Percentiles rank a stretch among this genome's conserved stretches.
Evolutionary conservation across 2,797 vertebrate species (phyloP).

Genomic region (Gymnoscopelus microlampas): DNA sequence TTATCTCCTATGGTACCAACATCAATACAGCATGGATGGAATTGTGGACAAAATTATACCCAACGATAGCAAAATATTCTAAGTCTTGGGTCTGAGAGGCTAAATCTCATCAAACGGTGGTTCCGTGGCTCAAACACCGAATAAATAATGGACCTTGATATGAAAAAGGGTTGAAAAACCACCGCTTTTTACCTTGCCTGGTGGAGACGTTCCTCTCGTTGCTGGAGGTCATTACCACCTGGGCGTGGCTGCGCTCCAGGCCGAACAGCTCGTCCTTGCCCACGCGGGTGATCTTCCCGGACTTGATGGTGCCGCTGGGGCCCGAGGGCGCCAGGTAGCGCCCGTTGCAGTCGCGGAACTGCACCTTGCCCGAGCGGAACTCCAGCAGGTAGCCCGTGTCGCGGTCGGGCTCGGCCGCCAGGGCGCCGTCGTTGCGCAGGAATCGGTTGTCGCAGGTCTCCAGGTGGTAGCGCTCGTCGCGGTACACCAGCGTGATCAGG

Average conservation of each 20-base stretch:
- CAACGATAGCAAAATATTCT: too few relatives aligned
- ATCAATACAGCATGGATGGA: too few relatives aligned
- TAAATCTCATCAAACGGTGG: too few relatives aligned
- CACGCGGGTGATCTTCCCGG: conserved; percentile 84
- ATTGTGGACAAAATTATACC: too few relatives aligned
- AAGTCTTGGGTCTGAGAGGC: too few relatives aligned
- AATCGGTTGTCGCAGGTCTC: conserved; percentile 93
- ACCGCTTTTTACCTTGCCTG: conserved; percentile 85
- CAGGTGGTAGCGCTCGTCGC: conserved; percentile 92
- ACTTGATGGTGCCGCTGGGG: conserved; percentile 91
- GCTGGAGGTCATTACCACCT: conserved; percentile 91
- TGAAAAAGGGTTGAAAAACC: too few relatives aligned
- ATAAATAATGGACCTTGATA: too few relatives aligned
- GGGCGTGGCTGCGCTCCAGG: conserved; percentile 93
- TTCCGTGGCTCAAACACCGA: too few relatives aligned
- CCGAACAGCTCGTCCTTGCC: conserved; percentile 96
- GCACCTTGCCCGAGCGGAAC: conserved; percentile 92
- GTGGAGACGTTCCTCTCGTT: conserved; percentile 95
- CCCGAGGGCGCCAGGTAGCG: conserved; percentile 91
- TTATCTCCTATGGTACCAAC: too few relatives aligned
- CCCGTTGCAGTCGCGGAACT: conserved; percentile 90
- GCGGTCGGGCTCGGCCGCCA: conserved; percentile 80
- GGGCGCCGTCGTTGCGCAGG: conserved; percentile 86
- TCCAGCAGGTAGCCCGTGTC: conserved; percentile 92
- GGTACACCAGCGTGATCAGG: conserved; percentile 92